These are phyloP conservation scores for Aurelia aurita complex sp. Pacific DNA, from an alignment of 30 jellyfish, hydroid and myxozoan species.

Conservation along the genomic window DNA sequence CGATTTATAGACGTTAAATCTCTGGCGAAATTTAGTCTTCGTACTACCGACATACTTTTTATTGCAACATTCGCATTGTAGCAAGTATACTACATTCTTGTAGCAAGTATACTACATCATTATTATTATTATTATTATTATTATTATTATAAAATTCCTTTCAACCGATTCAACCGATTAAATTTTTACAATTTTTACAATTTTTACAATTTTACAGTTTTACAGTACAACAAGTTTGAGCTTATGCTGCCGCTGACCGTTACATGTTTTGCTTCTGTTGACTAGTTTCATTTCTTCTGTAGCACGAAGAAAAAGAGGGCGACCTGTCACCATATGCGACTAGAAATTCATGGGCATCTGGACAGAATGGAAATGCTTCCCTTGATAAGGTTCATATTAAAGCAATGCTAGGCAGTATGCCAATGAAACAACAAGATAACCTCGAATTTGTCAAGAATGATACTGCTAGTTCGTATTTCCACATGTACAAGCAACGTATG, in stretches of 20 bases:
- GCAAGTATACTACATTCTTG: no score
- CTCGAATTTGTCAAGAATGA: constrained; percentile 54
- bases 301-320: constrained; percentile 28
- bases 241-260: background rate
- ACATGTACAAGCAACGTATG: constrained; percentile 88
- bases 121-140: no score
- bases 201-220: no score
- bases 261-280: background rate
- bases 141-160: no score
- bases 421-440: constrained; percentile 30
- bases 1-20: no score
- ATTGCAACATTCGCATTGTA: no score
- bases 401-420: constrained; percentile 17
- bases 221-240: no score
- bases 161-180: no score
- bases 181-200: no score
- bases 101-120: no score
- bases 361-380: constrained; percentile 25
- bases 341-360: constrained; percentile 50
- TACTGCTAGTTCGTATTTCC: constrained; percentile 74
- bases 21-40: no score
- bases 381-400: constrained; percentile 23
- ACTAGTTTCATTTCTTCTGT: background rate
- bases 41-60: no score
- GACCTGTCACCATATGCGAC: constrained; percentile 12